Evolutionary conservation across 2,888 invertebrate species (phyloP).

Genomic region (Malacosoma neustria): DNA sequence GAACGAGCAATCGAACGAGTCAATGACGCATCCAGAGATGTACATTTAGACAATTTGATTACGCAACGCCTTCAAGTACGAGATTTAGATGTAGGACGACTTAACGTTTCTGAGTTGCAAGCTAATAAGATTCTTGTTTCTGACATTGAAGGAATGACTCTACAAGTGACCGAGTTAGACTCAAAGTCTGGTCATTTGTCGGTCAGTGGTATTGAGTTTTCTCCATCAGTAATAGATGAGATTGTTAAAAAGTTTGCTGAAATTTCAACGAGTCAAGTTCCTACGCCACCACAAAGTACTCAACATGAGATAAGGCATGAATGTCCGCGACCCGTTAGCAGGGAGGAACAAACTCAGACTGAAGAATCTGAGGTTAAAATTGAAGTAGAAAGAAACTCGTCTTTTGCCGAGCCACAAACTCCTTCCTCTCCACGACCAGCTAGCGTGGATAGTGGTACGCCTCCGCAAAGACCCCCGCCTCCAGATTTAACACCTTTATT

Average conservation of each 20-base stretch:
- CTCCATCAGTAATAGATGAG: slow-evolving; percentile 80
- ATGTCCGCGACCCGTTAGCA: slow-evolving; percentile 33
- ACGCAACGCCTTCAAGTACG: slow-evolving; percentile 80
- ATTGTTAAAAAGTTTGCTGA: slow-evolving; percentile 75
- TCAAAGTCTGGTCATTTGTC: slow-evolving; percentile 81
- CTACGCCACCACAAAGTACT: slow-evolving; percentile 12
- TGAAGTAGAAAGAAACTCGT: slow-evolving; percentile 15
- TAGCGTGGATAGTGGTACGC: slow-evolving; percentile 32
- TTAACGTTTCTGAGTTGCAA: slow-evolving; percentile 85
- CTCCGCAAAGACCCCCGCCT: slow-evolving; percentile 64
- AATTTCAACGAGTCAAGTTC: slow-evolving; percentile 39
- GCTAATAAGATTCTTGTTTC: slow-evolving; percentile 87
- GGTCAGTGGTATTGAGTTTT: slow-evolving; percentile 80
- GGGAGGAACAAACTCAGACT: slow-evolving; percentile 61
- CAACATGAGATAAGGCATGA: slow-evolving; percentile 24
- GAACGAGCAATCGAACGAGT: slow-evolving; percentile 48
- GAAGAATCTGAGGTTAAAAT: slow-evolving; percentile 26
- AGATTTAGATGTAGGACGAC: slow-evolving; percentile 85
- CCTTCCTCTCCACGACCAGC: slow-evolving; percentile 21
- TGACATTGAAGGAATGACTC: slow-evolving; percentile 84
- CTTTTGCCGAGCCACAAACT: slow-evolving; percentile 13
- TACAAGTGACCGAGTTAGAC: slow-evolving; percentile 82
- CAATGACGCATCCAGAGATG: slow-evolving; percentile 41
- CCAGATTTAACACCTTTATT: slow-evolving; percentile 62
- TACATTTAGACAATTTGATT: slow-evolving; percentile 59